Percentiles rank a stretch among this genome's conserved stretches.
Conservation (phyloP, 1,140 invertebrate species). For the Aphaenogaster rudis region DNA sequence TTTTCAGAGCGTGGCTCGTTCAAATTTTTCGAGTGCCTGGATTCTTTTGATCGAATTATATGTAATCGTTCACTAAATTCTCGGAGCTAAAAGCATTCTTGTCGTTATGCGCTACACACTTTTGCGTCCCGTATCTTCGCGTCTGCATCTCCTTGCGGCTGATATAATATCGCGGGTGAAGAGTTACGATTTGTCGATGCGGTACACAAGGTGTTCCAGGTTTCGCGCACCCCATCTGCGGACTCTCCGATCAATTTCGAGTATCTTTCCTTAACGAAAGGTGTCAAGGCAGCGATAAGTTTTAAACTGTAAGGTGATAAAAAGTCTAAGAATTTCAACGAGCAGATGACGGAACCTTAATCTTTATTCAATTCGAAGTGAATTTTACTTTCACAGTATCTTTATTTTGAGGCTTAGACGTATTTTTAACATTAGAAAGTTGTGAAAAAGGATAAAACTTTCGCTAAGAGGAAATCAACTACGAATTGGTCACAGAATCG, state of each 20-base stretch:
- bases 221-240: slow-evolving; percentile 18
- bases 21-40: not conserved
- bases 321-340: slow-evolving; percentile 38
- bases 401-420: slow-evolving; percentile 39
- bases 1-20: not conserved
- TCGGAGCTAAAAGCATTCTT: not conserved
- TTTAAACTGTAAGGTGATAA: slow-evolving; percentile 27
- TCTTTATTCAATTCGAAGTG: slow-evolving; percentile 39
- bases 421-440: slow-evolving; percentile 54
- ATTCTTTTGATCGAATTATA: not conserved
- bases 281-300: slow-evolving; percentile 42
- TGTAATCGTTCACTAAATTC: not conserved
- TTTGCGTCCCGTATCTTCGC: slow-evolving; percentile 61
- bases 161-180: slow-evolving; percentile 23
- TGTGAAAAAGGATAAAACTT: slow-evolving; percentile 54
- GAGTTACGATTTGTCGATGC: slow-evolving; percentile 28
- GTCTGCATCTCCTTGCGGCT: slow-evolving; percentile 8
- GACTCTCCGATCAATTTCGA: slow-evolving; percentile 45
- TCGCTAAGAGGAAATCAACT: slow-evolving; percentile 30
- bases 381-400: slow-evolving; percentile 52
- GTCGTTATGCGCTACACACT: slow-evolving; percentile 24
- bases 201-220: slow-evolving; percentile 23
- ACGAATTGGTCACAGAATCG: slow-evolving; percentile 44
- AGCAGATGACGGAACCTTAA: slow-evolving; percentile 35
- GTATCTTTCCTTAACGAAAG: slow-evolving; percentile 10